Conservation (phyloP, 2,888 invertebrate species). For the Baccha elongata region DNA sequence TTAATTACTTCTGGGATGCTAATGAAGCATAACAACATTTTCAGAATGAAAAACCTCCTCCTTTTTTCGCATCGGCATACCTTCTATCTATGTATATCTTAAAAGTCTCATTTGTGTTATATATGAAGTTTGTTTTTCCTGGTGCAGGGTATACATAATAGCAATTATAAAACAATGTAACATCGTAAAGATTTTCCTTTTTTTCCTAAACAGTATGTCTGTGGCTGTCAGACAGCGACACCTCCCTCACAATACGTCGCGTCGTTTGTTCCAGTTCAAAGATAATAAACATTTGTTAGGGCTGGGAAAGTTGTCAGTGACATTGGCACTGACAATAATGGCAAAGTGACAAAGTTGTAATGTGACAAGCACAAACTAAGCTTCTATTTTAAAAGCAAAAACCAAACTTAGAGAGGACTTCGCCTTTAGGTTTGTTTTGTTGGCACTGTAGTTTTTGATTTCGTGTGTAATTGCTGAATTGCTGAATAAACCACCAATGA, state of each 20-base stretch:
- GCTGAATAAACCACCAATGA: conserved; percentile 7
- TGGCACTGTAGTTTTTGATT: background rate
- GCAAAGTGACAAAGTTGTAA: background rate
- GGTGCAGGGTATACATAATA: background rate
- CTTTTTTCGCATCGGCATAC: background rate
- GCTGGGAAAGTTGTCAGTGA: conserved; percentile 14
- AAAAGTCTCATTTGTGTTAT: background rate
- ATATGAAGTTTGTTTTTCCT: background rate
- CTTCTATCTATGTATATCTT: background rate
- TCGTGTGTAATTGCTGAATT: background rate
- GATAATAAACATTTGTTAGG: background rate
- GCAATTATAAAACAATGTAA: no score
- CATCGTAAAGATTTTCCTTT: background rate
- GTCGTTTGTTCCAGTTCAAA: no score
- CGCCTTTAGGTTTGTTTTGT: background rate
- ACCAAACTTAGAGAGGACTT: background rate
- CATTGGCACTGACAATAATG: conserved; percentile 34
- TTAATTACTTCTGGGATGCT: conserved; percentile 54
- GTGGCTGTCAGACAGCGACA: conserved; percentile 1
- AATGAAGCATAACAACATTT: conserved; percentile 25
- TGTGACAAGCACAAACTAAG: conserved; percentile 3
- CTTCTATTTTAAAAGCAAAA: conserved; percentile 6
- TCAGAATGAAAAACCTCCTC: conserved; percentile 1
- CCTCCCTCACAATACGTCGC: background rate
- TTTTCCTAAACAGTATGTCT: background rate